A percentile compares a stretch with the other conserved stretches of the same genome.
Evolutionary conservation across 1,140 invertebrate species (phyloP).

Genomic region (Metopolophium dirhodum): DNA sequence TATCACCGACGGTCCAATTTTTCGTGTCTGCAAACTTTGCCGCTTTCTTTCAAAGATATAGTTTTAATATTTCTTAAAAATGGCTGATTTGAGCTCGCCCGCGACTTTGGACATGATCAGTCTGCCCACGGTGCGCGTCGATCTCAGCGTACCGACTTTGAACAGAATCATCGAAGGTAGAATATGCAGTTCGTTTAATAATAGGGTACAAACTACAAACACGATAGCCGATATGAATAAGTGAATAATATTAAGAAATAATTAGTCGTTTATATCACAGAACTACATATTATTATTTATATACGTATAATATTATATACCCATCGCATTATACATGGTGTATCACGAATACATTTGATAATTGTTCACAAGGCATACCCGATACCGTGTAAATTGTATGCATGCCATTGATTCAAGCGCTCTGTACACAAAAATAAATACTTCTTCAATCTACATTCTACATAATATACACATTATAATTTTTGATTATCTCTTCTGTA

Average conservation of each 20-base stretch:
- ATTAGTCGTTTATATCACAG: neutral
- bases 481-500: too few species aligned
- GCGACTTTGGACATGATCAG: neutral
- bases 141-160: conserved; percentile 3
- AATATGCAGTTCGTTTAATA: neutral
- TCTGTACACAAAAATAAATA: neutral
- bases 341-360: neutral
- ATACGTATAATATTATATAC: neutral
- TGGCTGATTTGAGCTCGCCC: neutral
- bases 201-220: neutral
- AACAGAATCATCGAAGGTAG: conserved; percentile 25
- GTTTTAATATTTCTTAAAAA: neutral
- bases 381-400: neutral
- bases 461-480: too few species aligned
- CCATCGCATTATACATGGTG: neutral
- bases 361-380: neutral
- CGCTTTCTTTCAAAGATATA: neutral
- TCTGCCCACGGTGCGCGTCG: neutral
- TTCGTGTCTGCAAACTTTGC: neutral
- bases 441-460: too few species aligned
- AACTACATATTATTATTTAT: neutral
- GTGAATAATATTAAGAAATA: neutral
- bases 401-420: neutral
- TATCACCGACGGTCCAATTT: neutral
- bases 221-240: neutral